These are phyloP conservation scores for Chamaea fasciata DNA, from an alignment of 2,113 vertebrate genomes.

Conservation along the genomic window DNA sequence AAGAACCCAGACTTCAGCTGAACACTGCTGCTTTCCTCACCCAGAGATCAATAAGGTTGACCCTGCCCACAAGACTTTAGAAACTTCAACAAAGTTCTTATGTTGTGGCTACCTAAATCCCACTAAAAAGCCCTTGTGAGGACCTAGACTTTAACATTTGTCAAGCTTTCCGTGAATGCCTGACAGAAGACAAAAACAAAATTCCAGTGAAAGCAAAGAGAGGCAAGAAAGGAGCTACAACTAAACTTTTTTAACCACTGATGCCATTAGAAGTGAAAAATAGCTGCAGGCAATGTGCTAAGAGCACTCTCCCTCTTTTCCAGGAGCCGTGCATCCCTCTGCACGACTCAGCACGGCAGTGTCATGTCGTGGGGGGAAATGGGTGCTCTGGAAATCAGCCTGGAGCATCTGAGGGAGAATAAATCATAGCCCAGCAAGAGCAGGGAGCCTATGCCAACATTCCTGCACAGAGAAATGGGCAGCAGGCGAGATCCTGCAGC, in stretches of 20 bases:
- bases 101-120: not conserved
- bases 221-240: not conserved
- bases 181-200: not conserved
- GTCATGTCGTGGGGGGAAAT: not conserved
- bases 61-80: not conserved
- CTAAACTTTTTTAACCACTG: not conserved
- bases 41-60: not conserved
- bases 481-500: slow-evolving; percentile 9
- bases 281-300: not conserved
- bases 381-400: slow-evolving; percentile 23
- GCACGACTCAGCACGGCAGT: rapidly evolving
- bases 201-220: not conserved
- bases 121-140: not conserved
- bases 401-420: not conserved
- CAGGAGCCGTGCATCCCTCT: not conserved
- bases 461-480: slow-evolving; percentile 10
- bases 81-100: not conserved
- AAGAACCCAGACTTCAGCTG: not conserved
- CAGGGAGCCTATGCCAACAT: not conserved
- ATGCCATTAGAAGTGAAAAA: not conserved
- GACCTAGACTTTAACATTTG: not conserved
- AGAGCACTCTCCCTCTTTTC: not conserved
- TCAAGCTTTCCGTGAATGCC: not conserved
- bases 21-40: not conserved
- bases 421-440: not conserved